Percentiles rank a stretch among this genome's conserved stretches.
Evolutionary conservation across 2,888 invertebrate species (phyloP).

Genomic region (Polietes domitor): DNA sequence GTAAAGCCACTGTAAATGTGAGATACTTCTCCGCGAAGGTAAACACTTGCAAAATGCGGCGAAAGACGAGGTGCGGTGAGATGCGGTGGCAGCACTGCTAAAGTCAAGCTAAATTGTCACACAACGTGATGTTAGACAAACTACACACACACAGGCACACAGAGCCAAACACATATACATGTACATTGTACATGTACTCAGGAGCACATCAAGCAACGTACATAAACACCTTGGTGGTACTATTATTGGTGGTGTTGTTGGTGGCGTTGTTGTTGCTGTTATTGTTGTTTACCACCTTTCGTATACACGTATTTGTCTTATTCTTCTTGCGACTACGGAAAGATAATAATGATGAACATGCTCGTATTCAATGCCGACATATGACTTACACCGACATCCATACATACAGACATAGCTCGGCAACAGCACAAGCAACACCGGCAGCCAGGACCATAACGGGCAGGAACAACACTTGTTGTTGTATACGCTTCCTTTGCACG

Average conservation of each 20-base stretch:
- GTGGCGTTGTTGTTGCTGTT: background rate
- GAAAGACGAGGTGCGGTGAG: background rate
- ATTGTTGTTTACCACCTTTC: conserved; percentile 29
- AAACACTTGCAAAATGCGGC: background rate
- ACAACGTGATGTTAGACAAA: conserved; percentile 35
- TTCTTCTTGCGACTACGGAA: conserved; percentile 24
- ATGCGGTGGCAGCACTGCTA: conserved; percentile 34
- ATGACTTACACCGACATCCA: background rate
- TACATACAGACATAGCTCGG: too few species aligned
- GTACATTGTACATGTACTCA: background rate
- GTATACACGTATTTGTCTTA: conserved; percentile 12
- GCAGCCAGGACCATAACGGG: background rate
- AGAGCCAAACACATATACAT: background rate
- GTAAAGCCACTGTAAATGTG: conserved; percentile 55
- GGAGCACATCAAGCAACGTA: background rate
- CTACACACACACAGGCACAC: conserved; percentile 24
- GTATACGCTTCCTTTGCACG: conserved; percentile 1
- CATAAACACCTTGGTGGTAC: conserved; percentile 19
- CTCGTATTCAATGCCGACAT: conserved; percentile 37
- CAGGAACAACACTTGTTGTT: conserved; percentile 28
- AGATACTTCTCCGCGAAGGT: conserved; percentile 42
- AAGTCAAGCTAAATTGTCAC: conserved; percentile 56
- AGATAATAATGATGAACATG: conserved; percentile 44
- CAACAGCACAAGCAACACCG: background rate
- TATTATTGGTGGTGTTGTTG: conserved; percentile 20